Percentiles rank a stretch among this genome's conserved stretches.
phyloP scores from a whole-genome alignment of 2,797 vertebrate species.

The Helicolenus hilgendorfi region DNA sequence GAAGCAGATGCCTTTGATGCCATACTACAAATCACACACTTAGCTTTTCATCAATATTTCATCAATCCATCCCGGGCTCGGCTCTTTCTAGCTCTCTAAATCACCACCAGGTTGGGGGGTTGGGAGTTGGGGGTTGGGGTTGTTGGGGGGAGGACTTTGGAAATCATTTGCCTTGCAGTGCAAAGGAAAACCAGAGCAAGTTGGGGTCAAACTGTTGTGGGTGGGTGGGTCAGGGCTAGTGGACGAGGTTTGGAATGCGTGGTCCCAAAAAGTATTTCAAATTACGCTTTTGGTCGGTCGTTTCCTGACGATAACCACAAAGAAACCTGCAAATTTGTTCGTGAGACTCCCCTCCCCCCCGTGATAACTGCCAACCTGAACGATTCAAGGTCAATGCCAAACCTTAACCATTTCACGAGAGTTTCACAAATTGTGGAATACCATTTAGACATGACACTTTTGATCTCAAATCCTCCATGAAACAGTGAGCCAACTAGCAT shows the following conservation, averaged over 20 bases:
- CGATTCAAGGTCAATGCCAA: neutral
- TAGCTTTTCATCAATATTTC: constrained; percentile 91
- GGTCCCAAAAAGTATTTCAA: neutral
- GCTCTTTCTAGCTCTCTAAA: constrained; percentile 72
- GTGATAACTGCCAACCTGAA: neutral
- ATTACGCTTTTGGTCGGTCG: neutral
- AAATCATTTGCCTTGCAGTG: constrained; percentile 46
- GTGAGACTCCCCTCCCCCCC: neutral
- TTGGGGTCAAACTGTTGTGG: constrained; percentile 27
- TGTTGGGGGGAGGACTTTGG: constrained; percentile 40
- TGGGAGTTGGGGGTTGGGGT: constrained; percentile 20
- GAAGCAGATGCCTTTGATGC: constrained; percentile 83
- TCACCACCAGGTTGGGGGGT: constrained; percentile 55
- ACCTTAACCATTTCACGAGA: too few relatives aligned
- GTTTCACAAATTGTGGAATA: too few relatives aligned
- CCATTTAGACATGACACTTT: too few relatives aligned
- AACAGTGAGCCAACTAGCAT: too few relatives aligned
- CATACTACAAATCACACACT: constrained; percentile 88
- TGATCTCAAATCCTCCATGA: too few relatives aligned
- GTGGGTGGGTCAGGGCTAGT: neutral
- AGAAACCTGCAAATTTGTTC: too few relatives aligned
- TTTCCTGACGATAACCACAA: neutral
- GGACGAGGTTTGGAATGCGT: neutral
- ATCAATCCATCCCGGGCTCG: constrained; percentile 80
- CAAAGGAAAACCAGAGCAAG: constrained; percentile 32